Evolutionary conservation across 2,888 invertebrate species (phyloP), one percentile per base, ranked within the genome.

Genomic region (Eupithecia abbreviata): DNA sequence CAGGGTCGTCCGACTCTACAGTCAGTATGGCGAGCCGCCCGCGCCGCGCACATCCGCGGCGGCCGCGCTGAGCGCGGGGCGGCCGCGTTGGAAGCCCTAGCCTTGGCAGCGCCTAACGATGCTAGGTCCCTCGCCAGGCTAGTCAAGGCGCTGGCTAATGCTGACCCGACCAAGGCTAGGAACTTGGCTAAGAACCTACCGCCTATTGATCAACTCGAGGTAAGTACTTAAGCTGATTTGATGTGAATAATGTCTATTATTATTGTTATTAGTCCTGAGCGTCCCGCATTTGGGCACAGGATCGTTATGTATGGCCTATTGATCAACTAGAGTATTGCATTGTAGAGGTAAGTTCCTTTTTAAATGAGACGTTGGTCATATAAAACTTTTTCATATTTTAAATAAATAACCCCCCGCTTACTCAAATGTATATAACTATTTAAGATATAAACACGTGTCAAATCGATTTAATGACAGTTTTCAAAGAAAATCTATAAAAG

Each of bases 141-240:
- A n/a, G 98, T 99, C 7, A 97, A 98, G 80, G 98, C 98, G 1
- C 98, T 99, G 88, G 96, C 97, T 0, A 96, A 97, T 90, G 97
- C 97, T 85, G 97, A 99, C 91, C 97, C 97, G 4, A 92, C 93
- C 7, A 97, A 97, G 84, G 99, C 99, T 0, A 95, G 97, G 81
- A 94, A 96, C 77, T 94, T 98, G 18, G 93, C 93, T 2, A 82
- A 82, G 5, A 79, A 82, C 0, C 83, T 94, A 81, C 94, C 95
- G 69, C 91, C 92, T 2, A 81, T 94, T 4, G 87, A 91, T 15
- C 85, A 88, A 7, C 80, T 89, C 0, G 92, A 92, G 90, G 93
- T 92, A 30, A 77, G 7, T 30, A 65, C n/a, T 30, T 30, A 30
- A 30, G 30, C 1, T 30, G 30, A 30, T 30, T 30, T 30, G 30